Percentiles rank a stretch among this genome's conserved stretches.
Conservation (phyloP, 2,888 invertebrate genomes). For the Agriopis marginaria region DNA sequence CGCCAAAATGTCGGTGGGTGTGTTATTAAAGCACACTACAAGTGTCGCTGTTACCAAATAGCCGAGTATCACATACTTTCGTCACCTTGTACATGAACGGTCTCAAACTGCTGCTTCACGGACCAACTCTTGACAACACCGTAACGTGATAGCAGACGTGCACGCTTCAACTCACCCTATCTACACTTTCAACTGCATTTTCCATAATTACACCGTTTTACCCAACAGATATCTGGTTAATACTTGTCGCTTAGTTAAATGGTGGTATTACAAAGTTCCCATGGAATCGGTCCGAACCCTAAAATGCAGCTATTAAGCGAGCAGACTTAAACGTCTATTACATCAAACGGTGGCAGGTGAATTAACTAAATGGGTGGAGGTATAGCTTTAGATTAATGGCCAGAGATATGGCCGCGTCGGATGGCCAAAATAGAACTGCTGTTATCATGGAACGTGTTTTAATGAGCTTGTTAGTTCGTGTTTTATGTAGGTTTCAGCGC, state of each 20-base stretch:
- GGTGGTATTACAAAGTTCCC: conserved; percentile 52
- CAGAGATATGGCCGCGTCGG: conserved; percentile 61
- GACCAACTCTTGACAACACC: conserved; percentile 47
- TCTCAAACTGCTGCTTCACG: conserved; percentile 39
- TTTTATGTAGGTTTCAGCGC: conserved; percentile 36
- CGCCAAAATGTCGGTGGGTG: background rate
- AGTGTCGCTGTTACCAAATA: background rate
- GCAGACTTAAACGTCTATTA: conserved; percentile 66
- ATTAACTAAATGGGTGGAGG: conserved; percentile 64
- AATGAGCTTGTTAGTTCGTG: conserved; percentile 43
- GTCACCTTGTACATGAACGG: background rate
- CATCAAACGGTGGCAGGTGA: conserved; percentile 69
- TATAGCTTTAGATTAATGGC: conserved; percentile 70
- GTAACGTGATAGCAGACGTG: conserved; percentile 44
- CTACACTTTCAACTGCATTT: conserved; percentile 34
- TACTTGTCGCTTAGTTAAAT: conserved; percentile 36
- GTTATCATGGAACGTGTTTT: conserved; percentile 48
- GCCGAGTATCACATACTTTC: background rate
- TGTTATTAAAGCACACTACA: background rate
- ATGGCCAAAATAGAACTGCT: conserved; percentile 56
- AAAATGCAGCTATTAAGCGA: conserved; percentile 58
- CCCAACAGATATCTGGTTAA: conserved; percentile 24
- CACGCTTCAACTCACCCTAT: conserved; percentile 42
- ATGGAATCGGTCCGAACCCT: conserved; percentile 47
- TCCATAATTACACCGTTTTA: conserved; percentile 6